phyloP scores from a whole-genome alignment of 2,113 vertebrate species.

The Salvator merianae region DNA sequence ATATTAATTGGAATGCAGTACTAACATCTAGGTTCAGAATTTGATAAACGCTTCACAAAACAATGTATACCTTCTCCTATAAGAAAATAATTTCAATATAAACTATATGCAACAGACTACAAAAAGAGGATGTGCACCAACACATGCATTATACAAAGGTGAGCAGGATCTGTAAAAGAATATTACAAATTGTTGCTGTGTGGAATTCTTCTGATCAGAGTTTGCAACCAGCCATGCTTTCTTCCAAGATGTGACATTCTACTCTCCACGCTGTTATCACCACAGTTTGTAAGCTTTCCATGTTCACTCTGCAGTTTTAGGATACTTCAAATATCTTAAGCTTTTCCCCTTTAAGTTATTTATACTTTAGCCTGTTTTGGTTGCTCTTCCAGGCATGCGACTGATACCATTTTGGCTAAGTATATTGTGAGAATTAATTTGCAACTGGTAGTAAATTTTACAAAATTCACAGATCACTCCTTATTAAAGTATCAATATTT shows the following conservation, averaged over 20 bases:
- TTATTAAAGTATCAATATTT: background rate
- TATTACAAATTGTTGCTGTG: background rate
- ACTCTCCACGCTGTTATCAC: constrained; percentile 20
- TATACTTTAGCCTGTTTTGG: no score
- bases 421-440: background rate
- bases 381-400: background rate
- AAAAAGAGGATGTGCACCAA: background rate
- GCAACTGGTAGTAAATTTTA: constrained; percentile 8
- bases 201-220: background rate
- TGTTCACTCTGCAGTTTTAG: background rate
- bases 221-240: background rate
- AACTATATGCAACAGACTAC: background rate
- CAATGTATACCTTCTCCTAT: background rate
- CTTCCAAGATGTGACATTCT: background rate
- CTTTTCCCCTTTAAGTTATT: background rate
- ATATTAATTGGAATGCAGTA: no score
- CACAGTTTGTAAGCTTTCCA: constrained; percentile 40
- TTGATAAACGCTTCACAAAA: background rate
- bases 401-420: background rate
- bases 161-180: background rate
- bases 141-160: background rate
- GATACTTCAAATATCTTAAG: background rate
- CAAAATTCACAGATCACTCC: background rate
- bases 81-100: background rate
- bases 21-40: background rate